These are phyloP conservation scores for Alligator sinensis DNA, from an alignment of 2,113 vertebrate genomes.

Conservation along the genomic window DNA sequence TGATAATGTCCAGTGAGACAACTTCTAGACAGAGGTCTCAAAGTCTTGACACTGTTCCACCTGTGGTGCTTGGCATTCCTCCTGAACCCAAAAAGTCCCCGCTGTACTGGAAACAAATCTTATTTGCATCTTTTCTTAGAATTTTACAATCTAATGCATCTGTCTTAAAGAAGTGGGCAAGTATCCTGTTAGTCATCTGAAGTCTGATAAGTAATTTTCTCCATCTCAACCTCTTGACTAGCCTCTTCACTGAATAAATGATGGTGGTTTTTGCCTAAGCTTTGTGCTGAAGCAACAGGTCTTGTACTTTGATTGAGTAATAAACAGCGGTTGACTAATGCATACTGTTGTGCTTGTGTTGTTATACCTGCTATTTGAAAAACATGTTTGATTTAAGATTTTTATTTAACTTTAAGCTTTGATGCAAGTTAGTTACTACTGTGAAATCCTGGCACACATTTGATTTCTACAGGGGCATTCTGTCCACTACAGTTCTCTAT, in stretches of 20 bases:
- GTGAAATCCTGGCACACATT: neutral
- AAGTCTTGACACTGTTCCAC: neutral
- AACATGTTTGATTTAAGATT: neutral
- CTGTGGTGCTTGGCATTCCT: neutral
- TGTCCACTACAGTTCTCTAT: neutral
- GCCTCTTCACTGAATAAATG: neutral
- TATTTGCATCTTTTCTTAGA: conserved; percentile 48
- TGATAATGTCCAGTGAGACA: neutral
- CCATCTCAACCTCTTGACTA: neutral
- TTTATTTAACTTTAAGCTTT: neutral
- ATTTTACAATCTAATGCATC: neutral
- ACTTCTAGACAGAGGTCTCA: conserved; percentile 34
- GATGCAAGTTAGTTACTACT: neutral
- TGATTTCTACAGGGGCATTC: neutral
- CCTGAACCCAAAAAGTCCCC: rapidly evolving
- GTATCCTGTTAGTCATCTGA: neutral
- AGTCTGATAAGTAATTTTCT: neutral
- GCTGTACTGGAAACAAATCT: conserved; percentile 35
- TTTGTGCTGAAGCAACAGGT: neutral
- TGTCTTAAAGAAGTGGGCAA: neutral
- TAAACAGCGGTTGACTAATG: neutral
- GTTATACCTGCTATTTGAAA: neutral
- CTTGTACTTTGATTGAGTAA: neutral
- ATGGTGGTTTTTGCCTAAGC: neutral
- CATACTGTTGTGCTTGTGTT: rapidly evolving